Evolutionary conservation across 1,140 invertebrate genomes (phyloP).

Genomic region (Aphidius ervi): DNA sequence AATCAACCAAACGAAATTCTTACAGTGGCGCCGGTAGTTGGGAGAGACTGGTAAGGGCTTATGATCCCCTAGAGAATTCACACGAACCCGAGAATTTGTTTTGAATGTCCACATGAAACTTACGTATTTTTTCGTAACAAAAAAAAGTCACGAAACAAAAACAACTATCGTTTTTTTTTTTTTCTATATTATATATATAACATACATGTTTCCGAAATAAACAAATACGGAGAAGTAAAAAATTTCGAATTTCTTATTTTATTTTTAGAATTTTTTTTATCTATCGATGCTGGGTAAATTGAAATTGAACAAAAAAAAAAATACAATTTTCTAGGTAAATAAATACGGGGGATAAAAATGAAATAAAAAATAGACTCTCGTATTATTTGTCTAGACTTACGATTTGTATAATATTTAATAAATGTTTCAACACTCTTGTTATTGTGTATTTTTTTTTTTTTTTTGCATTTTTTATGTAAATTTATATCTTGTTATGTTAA

Average conservation of each 20-base stretch:
- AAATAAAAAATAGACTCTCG: no score
- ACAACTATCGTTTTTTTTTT: background rate
- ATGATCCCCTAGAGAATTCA: conserved; percentile 21
- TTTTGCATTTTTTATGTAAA: no score
- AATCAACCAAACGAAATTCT: background rate
- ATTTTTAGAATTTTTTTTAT: no score
- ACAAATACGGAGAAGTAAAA: background rate
- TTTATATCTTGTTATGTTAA: no score
- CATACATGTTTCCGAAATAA: background rate
- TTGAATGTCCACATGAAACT: conserved; percentile 23
- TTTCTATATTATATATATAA: background rate
- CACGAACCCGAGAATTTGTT: conserved; percentile 28
- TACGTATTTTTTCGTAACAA: conserved; percentile 18
- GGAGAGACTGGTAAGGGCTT: conserved; percentile 9
- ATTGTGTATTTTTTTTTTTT: background rate
- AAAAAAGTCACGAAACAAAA: conserved; percentile 13
- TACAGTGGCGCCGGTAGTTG: conserved; percentile 4
- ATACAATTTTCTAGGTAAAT: no score
- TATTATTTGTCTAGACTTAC: no score
- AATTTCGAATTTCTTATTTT: no score
- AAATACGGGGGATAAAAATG: no score
- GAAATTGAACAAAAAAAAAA: no score
- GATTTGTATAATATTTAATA: no score
- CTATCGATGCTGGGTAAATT: no score
- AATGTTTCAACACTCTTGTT: no score